Conservation (phyloP, 2,797 vertebrate species). For the Sebastiscus tertius region DNA sequence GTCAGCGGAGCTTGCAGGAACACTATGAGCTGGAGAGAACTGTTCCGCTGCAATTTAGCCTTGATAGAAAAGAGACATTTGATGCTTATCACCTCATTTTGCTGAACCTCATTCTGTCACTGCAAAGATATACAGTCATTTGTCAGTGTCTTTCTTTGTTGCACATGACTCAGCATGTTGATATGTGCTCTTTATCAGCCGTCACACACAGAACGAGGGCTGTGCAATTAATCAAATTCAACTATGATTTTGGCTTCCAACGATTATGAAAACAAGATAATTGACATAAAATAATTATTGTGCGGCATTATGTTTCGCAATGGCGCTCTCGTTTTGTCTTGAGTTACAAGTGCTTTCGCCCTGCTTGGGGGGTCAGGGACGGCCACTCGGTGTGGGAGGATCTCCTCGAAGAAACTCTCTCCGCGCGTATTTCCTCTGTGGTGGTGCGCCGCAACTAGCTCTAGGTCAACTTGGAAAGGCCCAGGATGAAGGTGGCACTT, state of each 20-base stretch:
- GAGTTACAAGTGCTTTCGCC: too few relatives aligned
- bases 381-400: neutral
- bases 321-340: neutral
- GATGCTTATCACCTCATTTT: slow-evolving; percentile 3
- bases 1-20: slow-evolving; percentile 15
- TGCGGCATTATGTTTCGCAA: neutral
- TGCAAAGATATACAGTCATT: neutral
- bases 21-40: neutral
- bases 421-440: neutral
- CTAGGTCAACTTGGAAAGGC: too few relatives aligned
- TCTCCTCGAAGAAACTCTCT: rapidly evolving
- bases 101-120: slow-evolving; percentile 8
- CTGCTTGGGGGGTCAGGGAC: neutral
- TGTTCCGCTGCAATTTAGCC: neutral
- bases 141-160: neutral
- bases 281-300: neutral
- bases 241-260: neutral
- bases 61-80: slow-evolving; percentile 1
- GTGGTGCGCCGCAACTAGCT: too few relatives aligned
- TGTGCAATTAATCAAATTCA: neutral
- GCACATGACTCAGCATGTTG: neutral
- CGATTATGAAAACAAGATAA: neutral
- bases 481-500: too few relatives aligned
- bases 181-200: neutral
- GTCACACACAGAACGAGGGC: neutral